Percentiles rank a stretch among this genome's conserved stretches.
Conservation (phyloP, 2,888 invertebrate species). For the Pyrrhia umbra region DNA sequence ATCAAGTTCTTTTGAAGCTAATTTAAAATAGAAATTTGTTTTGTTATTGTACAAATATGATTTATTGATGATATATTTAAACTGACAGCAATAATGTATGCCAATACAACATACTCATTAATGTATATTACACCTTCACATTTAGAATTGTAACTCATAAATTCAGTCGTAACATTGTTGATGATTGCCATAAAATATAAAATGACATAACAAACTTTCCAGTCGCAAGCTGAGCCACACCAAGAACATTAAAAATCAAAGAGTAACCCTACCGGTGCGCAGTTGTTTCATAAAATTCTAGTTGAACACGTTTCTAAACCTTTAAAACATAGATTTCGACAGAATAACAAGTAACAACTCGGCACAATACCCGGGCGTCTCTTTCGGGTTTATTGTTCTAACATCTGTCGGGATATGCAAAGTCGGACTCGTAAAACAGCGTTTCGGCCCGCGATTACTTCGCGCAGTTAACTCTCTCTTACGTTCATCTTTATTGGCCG, state of each 20-base stretch:
- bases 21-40: conserved; percentile 1
- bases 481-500: conserved; percentile 83
- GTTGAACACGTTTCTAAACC: conserved; percentile 74
- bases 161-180: conserved; percentile 59
- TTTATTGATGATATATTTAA: conserved; percentile 17
- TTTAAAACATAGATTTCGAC: conserved; percentile 77
- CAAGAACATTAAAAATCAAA: conserved; percentile 65
- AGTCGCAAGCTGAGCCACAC: conserved; percentile 45
- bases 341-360: conserved; percentile 77
- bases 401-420: conserved; percentile 88
- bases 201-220: conserved; percentile 54
- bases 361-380: conserved; percentile 75
- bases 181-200: conserved; percentile 59
- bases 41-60: neutral
- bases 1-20: conserved; percentile 7
- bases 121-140: conserved; percentile 43
- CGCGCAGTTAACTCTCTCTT: conserved; percentile 86
- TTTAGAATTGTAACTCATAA: conserved; percentile 55
- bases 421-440: conserved; percentile 83
- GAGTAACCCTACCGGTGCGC: conserved; percentile 59
- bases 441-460: conserved; percentile 80
- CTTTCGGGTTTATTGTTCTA: conserved; percentile 83
- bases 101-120: conserved; percentile 36
- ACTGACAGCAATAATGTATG: conserved; percentile 6
- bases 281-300: conserved; percentile 73